These are phyloP conservation scores for Zaprionus ghesquierei DNA, from an alignment of 1,140 invertebrate genomes.

Conservation along the genomic window DNA sequence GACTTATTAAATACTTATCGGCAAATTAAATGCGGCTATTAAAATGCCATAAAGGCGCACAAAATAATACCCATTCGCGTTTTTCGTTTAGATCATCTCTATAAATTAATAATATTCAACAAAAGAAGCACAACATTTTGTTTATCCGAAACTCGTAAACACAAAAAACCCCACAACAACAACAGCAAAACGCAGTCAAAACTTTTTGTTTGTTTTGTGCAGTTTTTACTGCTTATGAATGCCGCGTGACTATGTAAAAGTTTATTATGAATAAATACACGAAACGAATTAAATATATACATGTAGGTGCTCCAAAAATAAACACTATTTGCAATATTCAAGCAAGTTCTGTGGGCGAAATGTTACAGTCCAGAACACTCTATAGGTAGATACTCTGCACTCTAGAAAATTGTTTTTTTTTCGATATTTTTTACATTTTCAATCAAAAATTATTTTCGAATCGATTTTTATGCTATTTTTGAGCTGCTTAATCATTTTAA, in stretches of 20 bases:
- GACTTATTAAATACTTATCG: slow-evolving; percentile 43
- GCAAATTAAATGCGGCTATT: slow-evolving; percentile 52
- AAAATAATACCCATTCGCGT: slow-evolving; percentile 51
- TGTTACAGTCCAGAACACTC: background rate
- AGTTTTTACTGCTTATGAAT: slow-evolving; percentile 4
- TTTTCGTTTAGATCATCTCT: slow-evolving; percentile 60
- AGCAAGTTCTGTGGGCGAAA: background rate
- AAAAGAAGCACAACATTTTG: slow-evolving; percentile 30
- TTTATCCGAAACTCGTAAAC: slow-evolving; percentile 36
- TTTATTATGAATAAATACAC: slow-evolving; percentile 17
- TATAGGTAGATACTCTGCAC: background rate
- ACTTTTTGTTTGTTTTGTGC: slow-evolving; percentile 1
- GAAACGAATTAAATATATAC: slow-evolving; percentile 18
- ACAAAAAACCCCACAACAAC: slow-evolving; percentile 22
- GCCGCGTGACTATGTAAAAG: slow-evolving; percentile 23
- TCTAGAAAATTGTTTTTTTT: background rate
- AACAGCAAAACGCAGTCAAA: slow-evolving; percentile 8
- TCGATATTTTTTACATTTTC: no score
- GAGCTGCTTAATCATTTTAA: no score
- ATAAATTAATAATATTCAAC: slow-evolving; percentile 52
- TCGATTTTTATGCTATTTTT: no score
- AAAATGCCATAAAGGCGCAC: slow-evolving; percentile 52
- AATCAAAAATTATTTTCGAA: no score
- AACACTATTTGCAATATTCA: background rate
- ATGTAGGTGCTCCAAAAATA: background rate